phyloP scores from a whole-genome alignment of 2,888 invertebrate species.

The Drosophila austrosaltans region DNA sequence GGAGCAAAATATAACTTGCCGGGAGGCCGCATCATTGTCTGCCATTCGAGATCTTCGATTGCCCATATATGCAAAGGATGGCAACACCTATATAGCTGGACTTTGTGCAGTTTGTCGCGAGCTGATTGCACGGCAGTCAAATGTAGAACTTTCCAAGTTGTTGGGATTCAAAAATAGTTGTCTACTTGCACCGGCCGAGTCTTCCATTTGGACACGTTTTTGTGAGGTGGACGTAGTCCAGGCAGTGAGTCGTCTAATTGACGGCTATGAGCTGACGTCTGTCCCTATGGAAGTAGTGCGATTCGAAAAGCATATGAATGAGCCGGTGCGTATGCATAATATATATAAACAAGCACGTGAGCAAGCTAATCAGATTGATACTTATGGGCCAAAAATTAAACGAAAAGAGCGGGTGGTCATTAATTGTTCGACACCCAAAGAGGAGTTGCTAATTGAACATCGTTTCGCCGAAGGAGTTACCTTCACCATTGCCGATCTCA shows the following conservation, averaged over 20 bases:
- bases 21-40: constrained; percentile 71
- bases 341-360: constrained; percentile 89
- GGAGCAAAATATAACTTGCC: constrained; percentile 79
- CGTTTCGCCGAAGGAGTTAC: constrained; percentile 92
- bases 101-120: constrained; percentile 89
- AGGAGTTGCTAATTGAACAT: constrained; percentile 85
- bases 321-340: constrained; percentile 94
- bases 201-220: constrained; percentile 95
- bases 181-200: constrained; percentile 92
- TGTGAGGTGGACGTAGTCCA: constrained; percentile 93
- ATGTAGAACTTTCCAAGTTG: constrained; percentile 81
- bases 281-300: constrained; percentile 89
- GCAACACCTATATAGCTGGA: constrained; percentile 88
- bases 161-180: constrained; percentile 92
- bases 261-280: constrained; percentile 77
- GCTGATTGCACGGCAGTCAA: constrained; percentile 84
- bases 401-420: constrained; percentile 83
- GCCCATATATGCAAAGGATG: constrained; percentile 86
- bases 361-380: constrained; percentile 82
- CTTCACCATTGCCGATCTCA: constrained; percentile 92
- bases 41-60: constrained; percentile 83
- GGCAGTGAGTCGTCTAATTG: constrained; percentile 83
- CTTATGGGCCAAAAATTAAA: constrained; percentile 50
- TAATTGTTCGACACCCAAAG: constrained; percentile 82
- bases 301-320: constrained; percentile 92